phyloP scores from a whole-genome alignment of 2,888 invertebrate genomes.

The Thereva unica region DNA sequence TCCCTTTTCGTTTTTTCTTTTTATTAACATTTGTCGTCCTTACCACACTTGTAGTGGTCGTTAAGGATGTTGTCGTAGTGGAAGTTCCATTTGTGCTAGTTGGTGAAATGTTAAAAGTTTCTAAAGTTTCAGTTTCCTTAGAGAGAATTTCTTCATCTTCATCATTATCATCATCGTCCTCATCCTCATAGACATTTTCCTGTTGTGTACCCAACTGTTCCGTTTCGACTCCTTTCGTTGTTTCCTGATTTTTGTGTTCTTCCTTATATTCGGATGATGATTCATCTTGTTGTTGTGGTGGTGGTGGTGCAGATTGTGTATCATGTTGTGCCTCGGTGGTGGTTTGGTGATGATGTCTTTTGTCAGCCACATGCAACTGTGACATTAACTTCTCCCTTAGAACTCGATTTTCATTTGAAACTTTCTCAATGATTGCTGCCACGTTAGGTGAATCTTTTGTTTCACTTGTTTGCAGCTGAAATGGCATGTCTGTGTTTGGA shows the following conservation, averaged over 20 bases:
- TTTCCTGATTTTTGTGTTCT: conserved; percentile 1
- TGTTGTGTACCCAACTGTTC: neutral
- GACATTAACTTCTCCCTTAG: conserved; percentile 42
- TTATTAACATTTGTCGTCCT: conserved; percentile 37
- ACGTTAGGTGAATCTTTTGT: conserved; percentile 3
- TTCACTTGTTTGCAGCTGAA: conserved; percentile 15
- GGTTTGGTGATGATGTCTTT: conserved; percentile 11
- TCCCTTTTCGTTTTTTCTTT: conserved; percentile 44
- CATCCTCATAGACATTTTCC: conserved; percentile 23
- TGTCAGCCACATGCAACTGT: conserved; percentile 39
- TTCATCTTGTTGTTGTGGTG: conserved; percentile 42
- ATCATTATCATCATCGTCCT: conserved; percentile 10
- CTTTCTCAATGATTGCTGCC: neutral
- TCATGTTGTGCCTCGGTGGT: conserved; percentile 10
- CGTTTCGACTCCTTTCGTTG: conserved; percentile 1
- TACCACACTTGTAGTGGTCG: conserved; percentile 14
- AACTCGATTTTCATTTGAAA: conserved; percentile 32
- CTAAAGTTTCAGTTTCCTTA: conserved; percentile 17
- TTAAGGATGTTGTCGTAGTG: conserved; percentile 16
- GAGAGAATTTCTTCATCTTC: conserved; percentile 8
- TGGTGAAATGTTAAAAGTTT: conserved; percentile 3
- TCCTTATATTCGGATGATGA: conserved; percentile 35
- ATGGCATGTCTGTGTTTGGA: conserved; percentile 48
- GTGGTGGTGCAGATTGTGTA: conserved; percentile 41
- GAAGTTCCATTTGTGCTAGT: neutral